Conservation (phyloP, 2,888 invertebrate genomes). For the Oscheius sp. region DNA sequence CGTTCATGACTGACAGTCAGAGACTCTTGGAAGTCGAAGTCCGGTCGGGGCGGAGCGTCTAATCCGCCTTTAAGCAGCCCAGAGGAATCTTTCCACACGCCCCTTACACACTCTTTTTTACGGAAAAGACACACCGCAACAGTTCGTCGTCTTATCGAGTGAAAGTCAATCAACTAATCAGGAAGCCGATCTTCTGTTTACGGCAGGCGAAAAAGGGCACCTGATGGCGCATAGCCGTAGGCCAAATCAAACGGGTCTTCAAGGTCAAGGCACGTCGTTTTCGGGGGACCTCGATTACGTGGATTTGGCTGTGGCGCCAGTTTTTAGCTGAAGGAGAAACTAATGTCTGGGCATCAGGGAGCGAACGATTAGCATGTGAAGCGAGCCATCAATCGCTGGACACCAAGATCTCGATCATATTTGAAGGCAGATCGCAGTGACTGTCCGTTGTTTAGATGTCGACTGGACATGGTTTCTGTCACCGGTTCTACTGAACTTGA, state of each 20-base stretch:
- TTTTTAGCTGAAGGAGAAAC: too few species aligned
- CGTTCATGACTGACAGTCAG: slow-evolving; percentile 9
- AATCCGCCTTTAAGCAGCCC: slow-evolving; percentile 32
- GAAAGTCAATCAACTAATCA: too few species aligned
- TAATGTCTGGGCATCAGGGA: too few species aligned
- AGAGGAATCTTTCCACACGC: neutral
- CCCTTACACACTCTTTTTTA: slow-evolving; percentile 14
- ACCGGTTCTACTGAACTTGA: too few species aligned
- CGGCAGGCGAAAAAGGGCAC: neutral
- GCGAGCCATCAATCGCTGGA: too few species aligned
- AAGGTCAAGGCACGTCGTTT: slow-evolving; percentile 9
- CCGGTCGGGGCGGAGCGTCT: slow-evolving; percentile 31
- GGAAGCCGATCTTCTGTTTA: neutral
- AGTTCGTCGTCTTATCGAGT: neutral
- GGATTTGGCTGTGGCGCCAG: slow-evolving; percentile 13
- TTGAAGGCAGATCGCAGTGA: too few species aligned
- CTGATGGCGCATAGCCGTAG: neutral
- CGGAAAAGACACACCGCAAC: neutral
- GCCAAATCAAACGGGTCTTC: slow-evolving; percentile 23
- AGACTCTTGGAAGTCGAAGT: slow-evolving; percentile 13
- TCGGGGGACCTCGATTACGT: slow-evolving; percentile 12
- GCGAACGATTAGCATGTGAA: too few species aligned
- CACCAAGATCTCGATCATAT: too few species aligned
- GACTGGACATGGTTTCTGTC: too few species aligned
- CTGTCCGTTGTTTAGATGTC: too few species aligned